Evolutionary conservation across 1,140 invertebrate species (phyloP), one percentile per base, ranked within the genome.

Genomic region (Wasmannia auropunctata): DNA sequence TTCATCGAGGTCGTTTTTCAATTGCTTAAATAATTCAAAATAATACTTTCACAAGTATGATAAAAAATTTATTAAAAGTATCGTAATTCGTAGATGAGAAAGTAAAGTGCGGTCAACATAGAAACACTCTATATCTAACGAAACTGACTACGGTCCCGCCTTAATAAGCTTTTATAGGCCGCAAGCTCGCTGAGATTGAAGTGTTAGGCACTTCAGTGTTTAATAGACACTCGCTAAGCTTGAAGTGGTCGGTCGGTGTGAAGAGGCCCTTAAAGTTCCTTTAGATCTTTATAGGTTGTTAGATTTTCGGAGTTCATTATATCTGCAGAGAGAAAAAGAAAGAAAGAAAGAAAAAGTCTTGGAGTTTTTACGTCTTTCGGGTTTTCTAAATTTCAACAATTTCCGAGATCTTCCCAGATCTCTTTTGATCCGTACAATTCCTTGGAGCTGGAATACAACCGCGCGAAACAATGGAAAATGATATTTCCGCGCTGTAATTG

Each of bases 151-250:
- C 43, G 51, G 51, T 31, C 19, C 5, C 6, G n/a, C 14, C 37
- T 79, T 46, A 81, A 60, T 72, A 43, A 83, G 37, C 51, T 83
- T 80, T 54, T 80, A 54, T 54, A 51, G 63, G 43, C 62, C 51
- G 34, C 49, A 70, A 70, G 65, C 11, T 83, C 28, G 19, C 37
- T 74, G 51, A 72, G 28, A 83, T 58, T 58, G 51, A 83, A 83
- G 79, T 83, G 67, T 58, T 56, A 58, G 16, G 37, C 79, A 46
- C 67, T 83, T 83, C 51, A 46, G n/a, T 74, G 40, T 40, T 74
- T 83, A 58, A 83, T 72, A 62, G 37, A 72, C 25, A 72, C 37
- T n/a, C n/a, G n/a, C 51, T 63, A 60, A 83, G 25, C 11, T 58
- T 62, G 11, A 58, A 83, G 51, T 74, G 14, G 28, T 43, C 37